Conservation (phyloP, 1,140 invertebrate species). For the Aplysia californica region DNA sequence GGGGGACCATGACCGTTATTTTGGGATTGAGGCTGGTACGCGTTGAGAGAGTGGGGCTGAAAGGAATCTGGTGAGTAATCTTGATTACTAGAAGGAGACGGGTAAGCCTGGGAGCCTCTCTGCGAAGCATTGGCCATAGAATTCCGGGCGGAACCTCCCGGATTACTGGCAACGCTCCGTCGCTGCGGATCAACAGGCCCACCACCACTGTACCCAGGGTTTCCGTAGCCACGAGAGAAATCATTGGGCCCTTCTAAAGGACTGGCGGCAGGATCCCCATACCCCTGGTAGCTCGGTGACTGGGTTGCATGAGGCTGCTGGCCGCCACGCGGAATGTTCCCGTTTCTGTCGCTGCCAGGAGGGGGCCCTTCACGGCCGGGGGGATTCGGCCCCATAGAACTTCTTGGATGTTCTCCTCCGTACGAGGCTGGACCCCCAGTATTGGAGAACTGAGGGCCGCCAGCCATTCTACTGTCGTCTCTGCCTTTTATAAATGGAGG, state of each 20-base stretch:
- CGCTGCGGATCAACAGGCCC: slow-evolving; percentile 2
- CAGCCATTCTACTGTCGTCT: background rate
- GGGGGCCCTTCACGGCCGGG: background rate
- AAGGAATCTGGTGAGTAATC: too few species aligned
- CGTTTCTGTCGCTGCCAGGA: background rate
- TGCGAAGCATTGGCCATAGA: slow-evolving; percentile 4
- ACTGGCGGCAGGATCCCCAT: slow-evolving; percentile 17
- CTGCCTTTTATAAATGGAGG: background rate
- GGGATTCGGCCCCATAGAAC: background rate
- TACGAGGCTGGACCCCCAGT: background rate
- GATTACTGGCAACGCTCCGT: background rate
- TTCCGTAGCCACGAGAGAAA: background rate
- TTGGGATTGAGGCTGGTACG: slow-evolving; percentile 5
- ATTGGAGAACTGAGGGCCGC: background rate
- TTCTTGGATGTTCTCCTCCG: background rate
- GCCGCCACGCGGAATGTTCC: background rate
- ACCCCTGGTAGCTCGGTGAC: slow-evolving; percentile 6
- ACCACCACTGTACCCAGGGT: slow-evolving; percentile 11
- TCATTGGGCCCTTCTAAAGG: background rate
- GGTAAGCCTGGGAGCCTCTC: background rate
- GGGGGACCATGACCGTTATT: background rate
- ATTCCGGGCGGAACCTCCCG: slow-evolving; percentile 1
- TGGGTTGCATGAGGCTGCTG: background rate
- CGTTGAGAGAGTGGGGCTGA: slow-evolving; percentile 13
- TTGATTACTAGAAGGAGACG: background rate